Base-by-base conservation (phyloP, 2,797 vertebrate species). In the Argya squamiceps region DNA sequence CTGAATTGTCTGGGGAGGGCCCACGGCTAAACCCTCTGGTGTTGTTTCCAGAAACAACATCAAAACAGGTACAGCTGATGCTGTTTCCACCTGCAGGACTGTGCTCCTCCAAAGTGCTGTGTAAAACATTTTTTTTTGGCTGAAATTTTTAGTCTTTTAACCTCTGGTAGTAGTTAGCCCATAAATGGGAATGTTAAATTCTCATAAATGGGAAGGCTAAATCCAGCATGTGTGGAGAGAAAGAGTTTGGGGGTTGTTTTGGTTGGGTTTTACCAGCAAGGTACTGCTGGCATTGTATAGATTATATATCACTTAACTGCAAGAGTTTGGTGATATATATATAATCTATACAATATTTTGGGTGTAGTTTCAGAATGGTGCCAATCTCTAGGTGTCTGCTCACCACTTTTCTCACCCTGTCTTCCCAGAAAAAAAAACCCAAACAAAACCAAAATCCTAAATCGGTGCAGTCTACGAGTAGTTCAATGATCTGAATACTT, bases 21-120 rank as follows among this genome's bases (percentile, higher is more conserved):
- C 81, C 74, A 15, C 32, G 3, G 32, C 50, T 71, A 70, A 70
- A 82, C 91, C 78, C 1, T 0, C 60, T 68, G 74, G 39, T 91
- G 89, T 46, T 95, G 85, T 95, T 96, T 87, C 91, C 79, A 81
- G 82, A 94, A 96, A 94, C 85, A 90, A 6, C 39, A 12, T 49
- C 73, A 50, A 77, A 85, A 79, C 74, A 94, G 94, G 79, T 89
- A 80, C 69, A 81, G 86, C 16, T 77, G 60, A 16, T 34, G 68
- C 43, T 60, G 27, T 52, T 84, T 32, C 55, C 19, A 27, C 50
- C 11, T 5, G 11, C 5, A 7, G 53, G 39, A 19, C 8, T 52
- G 27, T 43, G n/a, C 14, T 89, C 53, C 80, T 75, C 36, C 71
- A 17, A 68, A 27, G 18, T 1, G 5, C 62, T 15, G 3, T 32